A percentile compares a stretch with the other conserved stretches of the same genome.
These are phyloP conservation scores for Pharmacophagus antenor DNA, from an alignment of 2,888 invertebrate genomes.

Conservation along the genomic window DNA sequence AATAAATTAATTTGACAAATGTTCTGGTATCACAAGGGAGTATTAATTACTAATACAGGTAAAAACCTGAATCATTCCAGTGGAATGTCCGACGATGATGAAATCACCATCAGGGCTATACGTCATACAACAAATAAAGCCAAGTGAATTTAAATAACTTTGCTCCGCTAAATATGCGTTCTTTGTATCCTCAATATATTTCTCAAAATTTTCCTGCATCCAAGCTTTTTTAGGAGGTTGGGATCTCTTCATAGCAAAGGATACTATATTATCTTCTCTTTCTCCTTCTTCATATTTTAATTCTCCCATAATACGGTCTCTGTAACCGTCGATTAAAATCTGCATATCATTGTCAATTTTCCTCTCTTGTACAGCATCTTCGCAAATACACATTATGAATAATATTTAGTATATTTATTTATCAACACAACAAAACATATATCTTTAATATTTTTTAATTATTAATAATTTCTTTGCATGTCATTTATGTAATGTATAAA, in stretches of 20 bases:
- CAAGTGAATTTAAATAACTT: constrained; percentile 53
- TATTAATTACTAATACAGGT: background rate
- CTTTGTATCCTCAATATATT: constrained; percentile 54
- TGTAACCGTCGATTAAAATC: constrained; percentile 55
- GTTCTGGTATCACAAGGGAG: too few species aligned
- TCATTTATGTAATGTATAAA: background rate
- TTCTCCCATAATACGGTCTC: constrained; percentile 49
- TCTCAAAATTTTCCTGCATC: constrained; percentile 55
- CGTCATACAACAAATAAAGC: constrained; percentile 56
- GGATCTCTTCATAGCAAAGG: constrained; percentile 52
- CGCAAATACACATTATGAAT: background rate
- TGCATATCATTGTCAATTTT: constrained; percentile 40
- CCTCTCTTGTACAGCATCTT: background rate
- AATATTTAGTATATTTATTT: background rate
- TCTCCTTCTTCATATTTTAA: constrained; percentile 43
- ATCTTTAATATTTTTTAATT: background rate
- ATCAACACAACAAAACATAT: background rate
- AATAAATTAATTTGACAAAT: too few species aligned
- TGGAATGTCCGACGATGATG: constrained; percentile 72
- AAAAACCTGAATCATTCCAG: constrained; percentile 78
- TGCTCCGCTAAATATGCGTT: constrained; percentile 47
- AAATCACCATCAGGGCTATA: constrained; percentile 66
- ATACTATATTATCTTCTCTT: constrained; percentile 42
- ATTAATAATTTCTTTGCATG: background rate
- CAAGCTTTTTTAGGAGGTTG: constrained; percentile 45